Conservation (phyloP, 35 echinoderm and acorn worm genomes). For the Ophioderma brevispina region DNA sequence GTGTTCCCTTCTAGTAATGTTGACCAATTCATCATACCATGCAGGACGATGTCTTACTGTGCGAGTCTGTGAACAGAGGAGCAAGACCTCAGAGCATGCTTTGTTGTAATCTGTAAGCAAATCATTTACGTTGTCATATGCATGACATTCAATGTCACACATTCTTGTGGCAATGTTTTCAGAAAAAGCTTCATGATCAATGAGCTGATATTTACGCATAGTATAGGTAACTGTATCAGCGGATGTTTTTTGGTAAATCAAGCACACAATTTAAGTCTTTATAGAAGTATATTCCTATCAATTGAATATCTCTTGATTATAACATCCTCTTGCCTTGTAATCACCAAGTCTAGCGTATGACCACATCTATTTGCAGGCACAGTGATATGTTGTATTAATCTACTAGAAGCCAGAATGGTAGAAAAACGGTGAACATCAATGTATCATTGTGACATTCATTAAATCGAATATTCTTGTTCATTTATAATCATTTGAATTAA, state of each 20-base stretch:
- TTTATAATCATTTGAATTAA: too few species aligned
- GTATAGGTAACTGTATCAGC: background rate
- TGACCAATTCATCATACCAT: background rate
- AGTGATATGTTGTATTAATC: conserved; percentile 1
- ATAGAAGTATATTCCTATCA: background rate
- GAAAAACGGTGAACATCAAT: background rate
- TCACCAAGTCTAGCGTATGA: background rate
- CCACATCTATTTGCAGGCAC: background rate
- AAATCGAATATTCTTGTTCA: too few species aligned
- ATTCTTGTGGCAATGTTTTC: background rate
- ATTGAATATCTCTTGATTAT: background rate
- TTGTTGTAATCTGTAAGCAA: background rate
- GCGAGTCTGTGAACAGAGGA: background rate
- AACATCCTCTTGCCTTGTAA: background rate
- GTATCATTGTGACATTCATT: too few species aligned
- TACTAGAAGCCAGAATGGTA: background rate
- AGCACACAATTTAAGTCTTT: background rate
- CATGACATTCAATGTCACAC: background rate
- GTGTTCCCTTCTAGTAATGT: background rate
- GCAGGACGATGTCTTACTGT: background rate
- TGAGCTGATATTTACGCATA: background rate
- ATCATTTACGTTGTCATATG: background rate
- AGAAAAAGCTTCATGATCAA: background rate
- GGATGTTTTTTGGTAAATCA: background rate
- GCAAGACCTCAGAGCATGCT: background rate